Conservation (phyloP, 2,888 invertebrate species). For the Macaria liturata region DNA sequence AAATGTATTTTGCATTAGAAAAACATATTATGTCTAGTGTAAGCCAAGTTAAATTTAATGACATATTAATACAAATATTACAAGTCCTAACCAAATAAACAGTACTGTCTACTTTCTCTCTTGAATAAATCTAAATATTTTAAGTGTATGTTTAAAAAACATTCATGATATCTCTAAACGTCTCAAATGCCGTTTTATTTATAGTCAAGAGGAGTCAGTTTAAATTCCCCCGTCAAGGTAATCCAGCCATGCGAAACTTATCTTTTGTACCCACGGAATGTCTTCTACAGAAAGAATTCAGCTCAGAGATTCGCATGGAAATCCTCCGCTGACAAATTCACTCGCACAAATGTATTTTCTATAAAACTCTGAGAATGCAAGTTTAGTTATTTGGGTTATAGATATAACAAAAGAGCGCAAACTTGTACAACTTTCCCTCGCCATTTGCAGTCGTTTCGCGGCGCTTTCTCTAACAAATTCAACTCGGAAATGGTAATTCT, state of each 20-base stretch:
- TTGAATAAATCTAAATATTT: no score
- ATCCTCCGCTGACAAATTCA: constrained; percentile 40
- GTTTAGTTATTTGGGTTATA: constrained; percentile 43
- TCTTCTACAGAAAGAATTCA: constrained; percentile 37
- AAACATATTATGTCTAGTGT: no score
- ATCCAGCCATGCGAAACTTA: constrained; percentile 43
- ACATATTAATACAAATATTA: no score
- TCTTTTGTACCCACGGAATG: constrained; percentile 45
- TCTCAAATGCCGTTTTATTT: constrained; percentile 4
- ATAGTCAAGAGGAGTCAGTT: constrained; percentile 32
- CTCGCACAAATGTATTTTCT: constrained; percentile 42
- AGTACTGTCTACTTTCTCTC: no score
- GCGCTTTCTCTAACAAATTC: constrained; percentile 48
- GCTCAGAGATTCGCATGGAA: constrained; percentile 41
- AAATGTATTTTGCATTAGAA: no score
- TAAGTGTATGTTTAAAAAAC: no score
- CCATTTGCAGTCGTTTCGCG: constrained; percentile 50
- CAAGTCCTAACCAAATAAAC: no score
- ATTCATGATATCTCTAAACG: no score
- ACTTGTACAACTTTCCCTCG: constrained; percentile 46
- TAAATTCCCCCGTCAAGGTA: constrained; percentile 40
- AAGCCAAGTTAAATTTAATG: no score
- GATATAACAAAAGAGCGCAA: constrained; percentile 45
- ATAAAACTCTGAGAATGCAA: constrained; percentile 43
- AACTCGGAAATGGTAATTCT: constrained; percentile 51